A percentile compares a stretch with the other conserved stretches of the same genome.
Evolutionary conservation across 2,113 vertebrate species (phyloP).

Genomic region (Carettochelys insculpta): DNA sequence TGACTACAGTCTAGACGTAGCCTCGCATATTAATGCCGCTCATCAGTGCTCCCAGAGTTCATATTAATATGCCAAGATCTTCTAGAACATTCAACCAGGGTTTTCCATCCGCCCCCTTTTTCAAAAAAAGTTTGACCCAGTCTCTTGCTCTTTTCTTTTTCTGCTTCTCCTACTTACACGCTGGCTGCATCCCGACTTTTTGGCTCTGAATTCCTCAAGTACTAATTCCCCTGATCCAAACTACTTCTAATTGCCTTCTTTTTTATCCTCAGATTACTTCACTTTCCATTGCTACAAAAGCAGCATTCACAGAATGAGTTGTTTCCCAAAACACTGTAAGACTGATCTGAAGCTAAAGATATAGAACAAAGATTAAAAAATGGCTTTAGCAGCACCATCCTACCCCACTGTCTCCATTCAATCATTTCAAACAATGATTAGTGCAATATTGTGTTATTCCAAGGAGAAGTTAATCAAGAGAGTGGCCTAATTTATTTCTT

Average conservation of each 20-base stretch:
- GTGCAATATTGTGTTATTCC: not conserved
- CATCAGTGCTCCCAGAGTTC: not conserved
- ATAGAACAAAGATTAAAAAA: not conserved
- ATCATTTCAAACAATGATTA: not conserved
- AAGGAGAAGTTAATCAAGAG: constrained; percentile 1
- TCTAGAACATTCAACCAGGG: constrained; percentile 9
- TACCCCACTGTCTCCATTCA: not conserved
- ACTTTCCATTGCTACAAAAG: constrained; percentile 9
- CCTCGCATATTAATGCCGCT: not conserved
- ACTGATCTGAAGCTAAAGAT: not conserved
- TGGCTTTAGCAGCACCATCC: not conserved
- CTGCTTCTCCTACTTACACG: constrained; percentile 46
- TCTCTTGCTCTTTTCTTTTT: not conserved
- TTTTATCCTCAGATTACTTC: constrained; percentile 52
- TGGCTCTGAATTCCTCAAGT: not conserved
- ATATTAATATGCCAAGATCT: constrained; percentile 10
- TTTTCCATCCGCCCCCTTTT: not conserved
- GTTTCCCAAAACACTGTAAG: not conserved
- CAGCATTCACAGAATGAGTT: not conserved
- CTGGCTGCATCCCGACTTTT: constrained; percentile 1
- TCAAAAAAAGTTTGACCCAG: not conserved
- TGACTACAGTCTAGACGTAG: too few species aligned
- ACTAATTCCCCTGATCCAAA: constrained; percentile 39
- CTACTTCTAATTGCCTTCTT: constrained; percentile 31
- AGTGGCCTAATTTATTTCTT: constrained; percentile 16